These are phyloP conservation scores for Phaedon cochleariae DNA, from an alignment of 2,888 invertebrate species.

Conservation along the genomic window DNA sequence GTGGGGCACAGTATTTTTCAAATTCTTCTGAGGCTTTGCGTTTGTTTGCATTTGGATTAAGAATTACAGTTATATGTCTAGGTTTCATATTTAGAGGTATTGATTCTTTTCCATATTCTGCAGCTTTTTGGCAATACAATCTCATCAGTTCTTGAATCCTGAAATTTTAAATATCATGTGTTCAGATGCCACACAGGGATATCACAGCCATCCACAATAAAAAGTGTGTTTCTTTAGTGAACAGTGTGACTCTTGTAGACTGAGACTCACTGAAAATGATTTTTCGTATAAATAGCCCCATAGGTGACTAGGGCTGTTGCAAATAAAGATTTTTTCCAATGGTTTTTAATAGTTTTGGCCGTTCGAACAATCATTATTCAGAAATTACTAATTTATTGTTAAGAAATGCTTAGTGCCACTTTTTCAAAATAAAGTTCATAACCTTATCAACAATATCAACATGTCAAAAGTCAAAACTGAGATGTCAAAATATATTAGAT, in stretches of 20 bases:
- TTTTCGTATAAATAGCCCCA: constrained; percentile 73
- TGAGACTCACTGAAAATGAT: constrained; percentile 77
- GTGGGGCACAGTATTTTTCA: constrained; percentile 91
- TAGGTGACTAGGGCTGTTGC: constrained; percentile 74
- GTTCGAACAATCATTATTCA: constrained; percentile 65
- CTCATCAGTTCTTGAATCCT: constrained; percentile 83
- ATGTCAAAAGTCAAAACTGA: no score
- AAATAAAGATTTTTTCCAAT: constrained; percentile 90
- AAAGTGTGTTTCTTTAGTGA: no score
- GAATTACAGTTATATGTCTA: constrained; percentile 82
- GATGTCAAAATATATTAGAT: no score
- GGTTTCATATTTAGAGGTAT: constrained; percentile 69
- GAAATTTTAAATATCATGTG: constrained; percentile 41
- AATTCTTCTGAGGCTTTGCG: constrained; percentile 75
- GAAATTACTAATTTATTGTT: background rate
- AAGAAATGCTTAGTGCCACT: no score
- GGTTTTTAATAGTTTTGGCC: constrained; percentile 74
- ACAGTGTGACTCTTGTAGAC: no score
- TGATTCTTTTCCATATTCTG: constrained; percentile 73
- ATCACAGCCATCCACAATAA: no score
- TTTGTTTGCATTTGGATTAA: constrained; percentile 91
- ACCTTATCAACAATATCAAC: no score
- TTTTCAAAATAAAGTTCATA: no score
- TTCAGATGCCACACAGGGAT: no score
- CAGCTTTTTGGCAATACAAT: constrained; percentile 80